Evolutionary conservation across 2,113 vertebrate species (phyloP).

Genomic region (Hemiprocne comata): DNA sequence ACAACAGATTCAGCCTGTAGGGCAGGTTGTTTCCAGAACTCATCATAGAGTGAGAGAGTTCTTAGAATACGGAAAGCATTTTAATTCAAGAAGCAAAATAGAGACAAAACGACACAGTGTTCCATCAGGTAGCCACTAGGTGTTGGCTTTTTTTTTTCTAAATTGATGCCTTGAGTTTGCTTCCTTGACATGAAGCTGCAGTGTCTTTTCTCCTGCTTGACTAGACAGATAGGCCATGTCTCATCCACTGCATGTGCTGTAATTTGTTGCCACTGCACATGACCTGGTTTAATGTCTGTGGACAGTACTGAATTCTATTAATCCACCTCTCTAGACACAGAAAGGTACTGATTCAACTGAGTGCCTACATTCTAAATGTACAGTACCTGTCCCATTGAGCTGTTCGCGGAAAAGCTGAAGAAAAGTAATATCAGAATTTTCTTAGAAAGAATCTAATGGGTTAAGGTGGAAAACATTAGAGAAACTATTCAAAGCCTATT

Average conservation of each 20-base stretch:
- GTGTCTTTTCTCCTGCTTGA: slow-evolving; percentile 43
- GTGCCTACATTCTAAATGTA: not conserved
- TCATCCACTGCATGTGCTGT: not conserved
- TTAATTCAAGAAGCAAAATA: not conserved
- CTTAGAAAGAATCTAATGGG: not conserved
- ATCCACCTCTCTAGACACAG: not conserved
- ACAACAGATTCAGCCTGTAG: too few species aligned
- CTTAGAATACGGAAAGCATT: not conserved
- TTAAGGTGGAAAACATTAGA: not conserved
- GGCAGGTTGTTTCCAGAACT: not conserved
- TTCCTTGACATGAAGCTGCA: not conserved
- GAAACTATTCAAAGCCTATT: not conserved
- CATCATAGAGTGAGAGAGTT: not conserved
- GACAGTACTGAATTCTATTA: slow-evolving; percentile 32
- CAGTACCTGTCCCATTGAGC: not conserved
- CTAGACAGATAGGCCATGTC: slow-evolving; percentile 10
- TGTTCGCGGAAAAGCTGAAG: accelerated
- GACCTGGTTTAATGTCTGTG: slow-evolving; percentile 38
- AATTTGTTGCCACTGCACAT: slow-evolving; percentile 30
- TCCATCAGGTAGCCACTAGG: not conserved
- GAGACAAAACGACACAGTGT: not conserved
- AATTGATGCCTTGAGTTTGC: not conserved
- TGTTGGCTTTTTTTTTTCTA: not conserved
- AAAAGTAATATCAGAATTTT: not conserved
- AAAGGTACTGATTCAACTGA: slow-evolving; percentile 17